phyloP scores from a whole-genome alignment of 53 echinoderm and acorn worm genomes.

The Paracentrotus lividus region DNA sequence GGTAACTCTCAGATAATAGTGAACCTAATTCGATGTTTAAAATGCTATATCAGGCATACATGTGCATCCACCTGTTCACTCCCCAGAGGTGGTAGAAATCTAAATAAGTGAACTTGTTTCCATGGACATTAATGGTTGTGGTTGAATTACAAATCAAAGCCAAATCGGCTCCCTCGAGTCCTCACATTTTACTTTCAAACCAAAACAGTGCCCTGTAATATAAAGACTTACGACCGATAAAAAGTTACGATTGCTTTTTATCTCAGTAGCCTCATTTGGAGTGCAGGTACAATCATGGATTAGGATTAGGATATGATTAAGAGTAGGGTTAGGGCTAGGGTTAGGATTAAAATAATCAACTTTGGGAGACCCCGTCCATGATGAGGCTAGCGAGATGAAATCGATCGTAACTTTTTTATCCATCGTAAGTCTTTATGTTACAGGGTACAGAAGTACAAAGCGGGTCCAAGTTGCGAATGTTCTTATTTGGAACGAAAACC shows the following conservation, averaged over 20 bases:
- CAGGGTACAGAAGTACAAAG: neutral
- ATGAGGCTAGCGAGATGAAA: too few relatives aligned
- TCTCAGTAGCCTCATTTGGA: too few relatives aligned
- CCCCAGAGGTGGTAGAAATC: neutral
- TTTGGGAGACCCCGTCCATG: too few relatives aligned
- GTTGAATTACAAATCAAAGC: conserved; percentile 19
- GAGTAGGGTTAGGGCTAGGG: too few relatives aligned
- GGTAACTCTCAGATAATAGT: neutral
- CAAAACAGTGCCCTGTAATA: too few relatives aligned
- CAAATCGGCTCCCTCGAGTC: neutral
- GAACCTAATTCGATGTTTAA: conserved; percentile 28
- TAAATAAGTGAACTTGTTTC: neutral
- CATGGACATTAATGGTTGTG: conserved; percentile 13
- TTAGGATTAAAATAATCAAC: too few relatives aligned
- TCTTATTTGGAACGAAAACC: conserved; percentile 47
- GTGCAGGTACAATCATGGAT: too few relatives aligned
- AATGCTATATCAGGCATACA: neutral
- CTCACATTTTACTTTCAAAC: neutral
- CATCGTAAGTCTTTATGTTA: too few relatives aligned
- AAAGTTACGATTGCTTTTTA: too few relatives aligned
- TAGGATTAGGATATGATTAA: too few relatives aligned
- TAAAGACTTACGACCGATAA: too few relatives aligned
- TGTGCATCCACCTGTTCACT: neutral
- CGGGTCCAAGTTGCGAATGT: conserved; percentile 37
- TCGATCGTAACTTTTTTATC: too few relatives aligned